Base-by-base conservation (phyloP, 2,797 vertebrate species). In the Tragopan temminckii region DNA sequence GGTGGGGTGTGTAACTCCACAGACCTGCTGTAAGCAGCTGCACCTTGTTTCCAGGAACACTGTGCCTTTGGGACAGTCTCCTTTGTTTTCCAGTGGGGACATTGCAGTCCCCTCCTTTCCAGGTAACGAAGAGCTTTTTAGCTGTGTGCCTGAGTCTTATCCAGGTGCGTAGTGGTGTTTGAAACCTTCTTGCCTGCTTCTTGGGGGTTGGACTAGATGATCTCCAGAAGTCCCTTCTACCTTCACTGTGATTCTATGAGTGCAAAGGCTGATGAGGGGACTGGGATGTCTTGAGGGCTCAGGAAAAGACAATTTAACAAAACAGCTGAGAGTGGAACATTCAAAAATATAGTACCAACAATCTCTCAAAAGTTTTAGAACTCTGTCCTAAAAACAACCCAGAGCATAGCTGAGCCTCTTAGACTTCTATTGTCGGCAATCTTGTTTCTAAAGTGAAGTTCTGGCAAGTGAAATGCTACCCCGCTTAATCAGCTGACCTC, bases 201-300 rank as follows among this genome's bases (percentile, higher is more conserved):
- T 53, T 31, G 16, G 52, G 16, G 9, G 52, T 53, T 31, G 16
- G 29, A 31, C 52, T 53, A 18, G 16, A 18, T 10, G 29, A 18
- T 53, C 27, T 53, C 50, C 29, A 53, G 16, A 18, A 29, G 52
- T 31, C 27, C 50, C 50, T 52, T 52, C 50, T 29, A 31, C 16
- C 50, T 27, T 29, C 50, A 52, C 27, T 18, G 16, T 53, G 52
- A 53, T 53, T 53, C 52, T 18, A 18, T 18, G 4, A 78, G n/a
- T n/a, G 16, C n/a, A 77, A 70, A 76, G 27, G 10, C 12, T 18
- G 57, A 35, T 13, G 7, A 3, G 64, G 29, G 36, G 23, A 38
- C 20, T 70, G 46, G 2, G 13, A 36, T 35, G 7, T 75, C 69
- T 75, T 0, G 0, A 12, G 64, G 38, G 19, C 29, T 25, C 67